Percentiles rank a stretch among this genome's conserved stretches.
phyloP scores from a whole-genome alignment of 2,888 invertebrate genomes.

The Apamea crenata region DNA sequence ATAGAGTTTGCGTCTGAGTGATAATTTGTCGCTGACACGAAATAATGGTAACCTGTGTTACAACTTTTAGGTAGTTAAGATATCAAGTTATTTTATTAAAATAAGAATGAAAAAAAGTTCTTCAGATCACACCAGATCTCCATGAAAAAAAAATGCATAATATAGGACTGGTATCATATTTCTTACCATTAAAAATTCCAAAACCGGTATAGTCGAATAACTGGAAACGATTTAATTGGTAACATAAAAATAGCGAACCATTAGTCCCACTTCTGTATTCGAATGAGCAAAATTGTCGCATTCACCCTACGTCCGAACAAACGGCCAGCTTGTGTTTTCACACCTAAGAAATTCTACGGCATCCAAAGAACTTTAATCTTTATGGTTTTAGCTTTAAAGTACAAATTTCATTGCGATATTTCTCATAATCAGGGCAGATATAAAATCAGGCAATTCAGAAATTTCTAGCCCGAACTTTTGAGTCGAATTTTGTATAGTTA shows the following conservation, averaged over 20 bases:
- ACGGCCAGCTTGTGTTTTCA: conserved; percentile 82
- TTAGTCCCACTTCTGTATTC: conserved; percentile 83
- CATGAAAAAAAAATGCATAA: neutral
- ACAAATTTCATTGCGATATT: conserved; percentile 54
- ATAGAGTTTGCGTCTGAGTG: conserved; percentile 28
- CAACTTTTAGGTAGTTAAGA: neutral
- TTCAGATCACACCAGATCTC: neutral
- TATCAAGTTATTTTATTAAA: neutral
- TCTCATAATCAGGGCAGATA: conserved; percentile 73
- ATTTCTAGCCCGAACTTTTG: conserved; percentile 82
- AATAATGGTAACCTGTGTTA: conserved; percentile 13
- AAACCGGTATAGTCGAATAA: conserved; percentile 27
- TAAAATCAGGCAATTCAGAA: conserved; percentile 83
- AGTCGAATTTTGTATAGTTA: conserved; percentile 84
- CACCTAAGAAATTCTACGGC: conserved; percentile 74
- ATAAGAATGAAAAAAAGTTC: neutral
- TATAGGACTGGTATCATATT: conserved; percentile 3
- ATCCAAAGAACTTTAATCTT: conserved; percentile 62
- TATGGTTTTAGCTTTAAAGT: conserved; percentile 54
- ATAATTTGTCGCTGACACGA: conserved; percentile 44
- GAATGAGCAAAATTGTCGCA: conserved; percentile 86
- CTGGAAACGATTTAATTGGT: conserved; percentile 82
- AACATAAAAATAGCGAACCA: conserved; percentile 82
- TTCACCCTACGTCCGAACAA: conserved; percentile 73
- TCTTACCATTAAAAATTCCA: conserved; percentile 20